Percentiles rank a stretch among this genome's conserved stretches.
phyloP scores from a whole-genome alignment of 1,140 invertebrate species.

The Lepidostoma basale region DNA sequence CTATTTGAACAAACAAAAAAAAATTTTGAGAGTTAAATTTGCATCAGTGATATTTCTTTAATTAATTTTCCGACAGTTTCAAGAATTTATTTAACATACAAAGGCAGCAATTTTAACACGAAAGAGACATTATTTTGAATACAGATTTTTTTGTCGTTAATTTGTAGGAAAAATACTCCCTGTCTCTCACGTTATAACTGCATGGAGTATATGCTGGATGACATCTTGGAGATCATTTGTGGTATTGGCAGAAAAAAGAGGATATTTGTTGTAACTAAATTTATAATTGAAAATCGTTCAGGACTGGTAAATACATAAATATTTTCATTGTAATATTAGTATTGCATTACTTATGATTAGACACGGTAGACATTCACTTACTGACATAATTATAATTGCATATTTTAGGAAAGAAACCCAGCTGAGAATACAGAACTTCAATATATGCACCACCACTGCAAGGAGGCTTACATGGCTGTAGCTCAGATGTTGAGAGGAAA shows the following conservation, averaged over 20 bases:
- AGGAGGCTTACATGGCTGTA: slow-evolving; percentile 15
- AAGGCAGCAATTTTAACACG: too few relatives aligned
- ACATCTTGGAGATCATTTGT: slow-evolving; percentile 7
- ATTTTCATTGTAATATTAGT: neutral
- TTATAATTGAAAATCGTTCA: neutral
- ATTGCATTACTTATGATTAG: too few relatives aligned
- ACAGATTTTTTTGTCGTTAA: too few relatives aligned
- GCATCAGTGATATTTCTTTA: too few relatives aligned
- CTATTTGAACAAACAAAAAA: too few relatives aligned
- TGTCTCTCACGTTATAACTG: slow-evolving; percentile 7
- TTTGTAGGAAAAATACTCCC: neutral
- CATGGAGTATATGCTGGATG: slow-evolving; percentile 19
- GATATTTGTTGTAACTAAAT: neutral
- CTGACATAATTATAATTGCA: neutral
- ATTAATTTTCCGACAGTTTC: too few relatives aligned
- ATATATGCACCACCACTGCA: slow-evolving; percentile 24
- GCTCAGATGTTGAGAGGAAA: slow-evolving; percentile 15
- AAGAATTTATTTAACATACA: too few relatives aligned
- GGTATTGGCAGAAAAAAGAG: slow-evolving; percentile 15
- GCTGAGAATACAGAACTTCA: neutral
- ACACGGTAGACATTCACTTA: too few relatives aligned
- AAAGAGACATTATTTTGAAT: too few relatives aligned
- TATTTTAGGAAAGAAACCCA: slow-evolving; percentile 18
- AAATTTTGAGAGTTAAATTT: too few relatives aligned
- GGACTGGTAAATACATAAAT: neutral